Conservation (phyloP, 2,113 vertebrate genomes). For the Ivindomyrus marchei region DNA sequence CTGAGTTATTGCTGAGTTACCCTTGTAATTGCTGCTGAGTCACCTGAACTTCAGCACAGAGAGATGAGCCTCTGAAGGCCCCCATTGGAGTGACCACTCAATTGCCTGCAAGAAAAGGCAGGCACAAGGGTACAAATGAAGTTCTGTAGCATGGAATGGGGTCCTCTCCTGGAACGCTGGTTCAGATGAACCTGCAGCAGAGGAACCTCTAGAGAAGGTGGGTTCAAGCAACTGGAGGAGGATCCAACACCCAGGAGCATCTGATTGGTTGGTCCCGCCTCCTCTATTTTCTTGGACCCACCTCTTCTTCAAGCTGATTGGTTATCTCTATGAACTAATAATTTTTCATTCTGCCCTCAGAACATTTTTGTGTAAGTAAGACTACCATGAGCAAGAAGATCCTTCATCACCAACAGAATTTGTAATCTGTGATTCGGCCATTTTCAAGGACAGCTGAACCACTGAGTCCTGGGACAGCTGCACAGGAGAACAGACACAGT, state of each 20-base stretch:
- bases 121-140: conserved; percentile 42
- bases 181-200: not conserved
- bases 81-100: conserved; percentile 42
- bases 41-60: conserved; percentile 33
- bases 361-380: too few species aligned
- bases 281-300: not conserved
- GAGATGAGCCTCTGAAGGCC: conserved; percentile 46
- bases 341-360: too few species aligned
- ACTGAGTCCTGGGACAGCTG: conserved; percentile 38
- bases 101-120: conserved; percentile 35
- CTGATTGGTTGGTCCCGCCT: not conserved
- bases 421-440: conserved; percentile 6
- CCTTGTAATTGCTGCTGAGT: not conserved
- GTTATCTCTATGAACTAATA: too few species aligned
- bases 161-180: not conserved
- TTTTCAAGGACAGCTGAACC: conserved; percentile 42
- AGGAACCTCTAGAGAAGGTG: not conserved
- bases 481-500: conserved; percentile 23
- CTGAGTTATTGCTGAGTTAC: not conserved
- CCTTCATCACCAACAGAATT: conserved; percentile 55
- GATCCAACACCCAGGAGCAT: not conserved
- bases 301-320: not conserved
- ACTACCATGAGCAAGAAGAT: conserved; percentile 39
- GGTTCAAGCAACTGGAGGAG: not conserved
- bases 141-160: not conserved